A percentile compares a stretch with the other conserved stretches of the same genome.
Evolutionary conservation across 2,113 vertebrate species (phyloP).

Genomic region (Gambusia affinis): DNA sequence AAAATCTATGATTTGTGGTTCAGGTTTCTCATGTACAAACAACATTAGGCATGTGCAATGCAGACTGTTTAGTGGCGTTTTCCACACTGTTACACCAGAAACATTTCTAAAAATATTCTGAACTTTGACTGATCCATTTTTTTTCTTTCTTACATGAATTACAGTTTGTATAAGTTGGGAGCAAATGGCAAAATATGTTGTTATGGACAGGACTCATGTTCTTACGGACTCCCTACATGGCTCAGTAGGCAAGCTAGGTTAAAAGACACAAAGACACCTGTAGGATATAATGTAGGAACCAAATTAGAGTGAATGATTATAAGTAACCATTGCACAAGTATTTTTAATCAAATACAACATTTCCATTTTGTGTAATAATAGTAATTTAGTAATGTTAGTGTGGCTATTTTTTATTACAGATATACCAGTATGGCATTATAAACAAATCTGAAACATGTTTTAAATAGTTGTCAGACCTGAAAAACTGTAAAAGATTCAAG

Average conservation of each 20-base stretch:
- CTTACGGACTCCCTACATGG: neutral
- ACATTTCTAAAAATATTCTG: too few relatives aligned
- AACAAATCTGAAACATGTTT: neutral
- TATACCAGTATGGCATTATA: neutral
- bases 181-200: neutral
- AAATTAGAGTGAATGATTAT: neutral
- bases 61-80: too few relatives aligned
- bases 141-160: neutral
- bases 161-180: neutral
- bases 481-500: slow-evolving; percentile 1
- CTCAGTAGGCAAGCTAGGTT: neutral
- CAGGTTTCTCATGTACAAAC: neutral
- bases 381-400: too few relatives aligned
- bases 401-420: neutral
- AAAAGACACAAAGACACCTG: neutral
- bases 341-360: neutral
- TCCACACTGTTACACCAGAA: too few relatives aligned
- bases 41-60: neutral
- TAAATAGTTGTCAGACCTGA: neutral
- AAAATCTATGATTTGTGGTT: neutral
- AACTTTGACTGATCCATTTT: neutral
- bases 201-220: neutral
- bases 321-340: neutral
- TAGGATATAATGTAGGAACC: neutral
- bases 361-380: too few relatives aligned